Evolutionary conservation across 2,888 invertebrate genomes (phyloP).

Genomic region (Zhuqinia jingwanae): DNA sequence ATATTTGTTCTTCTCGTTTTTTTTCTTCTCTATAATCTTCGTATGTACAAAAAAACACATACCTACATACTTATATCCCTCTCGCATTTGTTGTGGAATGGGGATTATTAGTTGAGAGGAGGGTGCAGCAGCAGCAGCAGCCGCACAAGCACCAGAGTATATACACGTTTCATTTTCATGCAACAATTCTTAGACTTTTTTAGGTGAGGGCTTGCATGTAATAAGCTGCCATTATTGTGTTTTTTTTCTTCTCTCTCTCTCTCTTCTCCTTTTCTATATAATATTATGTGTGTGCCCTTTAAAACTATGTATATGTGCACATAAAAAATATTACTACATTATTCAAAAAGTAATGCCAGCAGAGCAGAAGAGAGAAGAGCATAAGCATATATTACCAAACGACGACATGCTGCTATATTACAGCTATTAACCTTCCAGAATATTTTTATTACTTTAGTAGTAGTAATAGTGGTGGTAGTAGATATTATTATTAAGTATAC

Average conservation of each 20-base stretch:
- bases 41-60: constrained; percentile 1
- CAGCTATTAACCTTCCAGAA: constrained; percentile 57
- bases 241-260: no score
- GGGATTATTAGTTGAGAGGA: constrained; percentile 28
- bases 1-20: constrained; percentile 30
- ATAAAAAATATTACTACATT: constrained; percentile 26
- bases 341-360: constrained; percentile 35
- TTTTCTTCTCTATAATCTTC: background rate
- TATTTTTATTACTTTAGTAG: constrained; percentile 48
- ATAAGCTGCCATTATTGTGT: constrained; percentile 52
- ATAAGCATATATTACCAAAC: constrained; percentile 41
- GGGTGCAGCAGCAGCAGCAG: constrained; percentile 37
- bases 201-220: constrained; percentile 53
- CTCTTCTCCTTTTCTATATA: no score
- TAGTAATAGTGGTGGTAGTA: background rate
- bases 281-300: constrained; percentile 28
- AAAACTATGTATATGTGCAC: constrained; percentile 17
- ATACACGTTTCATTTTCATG: background rate
- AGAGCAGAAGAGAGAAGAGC: constrained; percentile 10
- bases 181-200: constrained; percentile 25
- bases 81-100: background rate
- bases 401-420: constrained; percentile 65
- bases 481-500: constrained; percentile 14
- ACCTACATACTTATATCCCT: background rate
- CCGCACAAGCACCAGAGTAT: background rate